Percentiles rank a stretch among this genome's conserved stretches.
phyloP scores from a whole-genome alignment of 2,888 invertebrate genomes.

The Tenthredo mesomela region DNA sequence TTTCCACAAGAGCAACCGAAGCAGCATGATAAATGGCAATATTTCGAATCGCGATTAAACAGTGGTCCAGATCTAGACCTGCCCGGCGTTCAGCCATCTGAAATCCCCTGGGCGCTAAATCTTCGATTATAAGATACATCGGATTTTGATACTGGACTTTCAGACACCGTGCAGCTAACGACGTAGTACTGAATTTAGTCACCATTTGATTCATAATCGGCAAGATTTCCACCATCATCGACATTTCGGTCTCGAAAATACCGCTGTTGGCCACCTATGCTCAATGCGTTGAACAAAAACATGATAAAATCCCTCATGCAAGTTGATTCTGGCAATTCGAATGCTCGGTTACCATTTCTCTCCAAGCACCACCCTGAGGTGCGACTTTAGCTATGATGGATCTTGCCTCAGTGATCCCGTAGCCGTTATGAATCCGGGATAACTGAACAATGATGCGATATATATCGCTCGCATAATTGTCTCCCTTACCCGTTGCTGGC shows the following conservation, averaged over 20 bases:
- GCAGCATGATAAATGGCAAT: conserved; percentile 81
- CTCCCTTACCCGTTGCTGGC: conserved; percentile 72
- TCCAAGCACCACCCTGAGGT: conserved; percentile 65
- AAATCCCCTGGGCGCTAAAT: conserved; percentile 80
- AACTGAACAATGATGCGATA: conserved; percentile 65
- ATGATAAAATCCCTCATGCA: not conserved
- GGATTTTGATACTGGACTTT: conserved; percentile 71
- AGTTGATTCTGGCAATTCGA: not conserved
- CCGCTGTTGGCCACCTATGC: conserved; percentile 13
- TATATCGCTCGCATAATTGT: conserved; percentile 76
- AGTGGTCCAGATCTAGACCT: conserved; percentile 75
- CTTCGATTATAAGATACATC: conserved; percentile 79
- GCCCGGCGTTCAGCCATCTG: conserved; percentile 61
- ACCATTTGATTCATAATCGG: conserved; percentile 69
- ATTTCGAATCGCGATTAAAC: conserved; percentile 78
- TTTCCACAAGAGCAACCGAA: conserved; percentile 79
- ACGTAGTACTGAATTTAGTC: conserved; percentile 53
- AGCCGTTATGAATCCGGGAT: conserved; percentile 54
- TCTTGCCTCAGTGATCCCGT: conserved; percentile 64
- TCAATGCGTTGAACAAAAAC: not conserved
- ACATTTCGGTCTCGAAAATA: conserved; percentile 69
- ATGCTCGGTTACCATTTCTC: not conserved
- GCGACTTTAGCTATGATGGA: conserved; percentile 71
- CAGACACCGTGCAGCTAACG: conserved; percentile 70
- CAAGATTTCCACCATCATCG: conserved; percentile 70